These are phyloP conservation scores for Oreochromis spilurus DNA, from an alignment of 2,113 vertebrate genomes.

Conservation along the genomic window DNA sequence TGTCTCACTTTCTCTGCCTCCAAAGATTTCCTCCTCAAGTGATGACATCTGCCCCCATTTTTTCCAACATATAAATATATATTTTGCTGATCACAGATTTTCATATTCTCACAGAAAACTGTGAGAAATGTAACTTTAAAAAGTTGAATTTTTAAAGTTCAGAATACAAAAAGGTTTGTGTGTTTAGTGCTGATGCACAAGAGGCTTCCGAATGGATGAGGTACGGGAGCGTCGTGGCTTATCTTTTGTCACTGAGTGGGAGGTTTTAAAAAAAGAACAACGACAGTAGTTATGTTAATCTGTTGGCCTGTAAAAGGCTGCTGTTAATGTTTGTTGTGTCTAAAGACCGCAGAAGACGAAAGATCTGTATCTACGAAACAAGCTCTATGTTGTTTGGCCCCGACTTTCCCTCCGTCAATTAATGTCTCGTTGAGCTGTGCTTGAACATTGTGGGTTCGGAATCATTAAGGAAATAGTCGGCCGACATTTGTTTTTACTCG, in stretches of 20 bases:
- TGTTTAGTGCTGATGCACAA: neutral
- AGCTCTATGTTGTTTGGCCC: neutral
- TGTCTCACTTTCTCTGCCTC: neutral
- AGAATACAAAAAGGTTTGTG: neutral
- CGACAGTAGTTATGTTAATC: rapidly evolving
- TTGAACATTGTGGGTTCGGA: neutral
- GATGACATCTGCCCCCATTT: neutral
- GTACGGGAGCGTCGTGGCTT: neutral
- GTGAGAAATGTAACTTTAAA: neutral
- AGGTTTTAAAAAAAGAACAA: neutral
- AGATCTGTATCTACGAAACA: rapidly evolving
- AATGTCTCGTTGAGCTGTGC: neutral
- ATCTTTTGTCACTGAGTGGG: neutral
- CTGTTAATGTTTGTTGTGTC: neutral
- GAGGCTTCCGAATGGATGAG: neutral
- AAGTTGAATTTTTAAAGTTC: neutral
- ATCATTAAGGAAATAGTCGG: neutral
- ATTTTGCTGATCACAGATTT: neutral
- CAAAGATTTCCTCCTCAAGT: neutral
- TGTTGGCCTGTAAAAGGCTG: neutral
- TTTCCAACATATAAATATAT: neutral
- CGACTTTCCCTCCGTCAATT: neutral
- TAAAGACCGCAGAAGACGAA: neutral
- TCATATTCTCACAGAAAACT: neutral
- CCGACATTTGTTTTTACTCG: neutral